A percentile compares a stretch with the other conserved stretches of the same genome.
phyloP scores from a whole-genome alignment of 2,888 invertebrate genomes.

The Dynastes maya region DNA sequence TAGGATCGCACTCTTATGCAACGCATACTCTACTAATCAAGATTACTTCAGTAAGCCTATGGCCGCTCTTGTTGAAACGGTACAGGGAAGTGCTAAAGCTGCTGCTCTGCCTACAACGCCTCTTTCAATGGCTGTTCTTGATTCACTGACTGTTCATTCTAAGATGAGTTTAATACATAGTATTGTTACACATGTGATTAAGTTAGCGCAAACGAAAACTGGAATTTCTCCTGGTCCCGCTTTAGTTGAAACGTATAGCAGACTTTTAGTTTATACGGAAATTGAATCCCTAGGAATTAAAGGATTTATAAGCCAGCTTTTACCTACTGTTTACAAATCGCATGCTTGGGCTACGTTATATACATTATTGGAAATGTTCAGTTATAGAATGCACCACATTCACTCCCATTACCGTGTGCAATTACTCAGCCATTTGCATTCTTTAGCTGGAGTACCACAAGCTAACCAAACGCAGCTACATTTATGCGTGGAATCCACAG shows the following conservation, averaged over 20 bases:
- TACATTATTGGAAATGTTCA: slow-evolving; percentile 96
- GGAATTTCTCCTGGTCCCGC: slow-evolving; percentile 91
- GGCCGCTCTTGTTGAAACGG: slow-evolving; percentile 91
- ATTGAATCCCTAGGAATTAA: slow-evolving; percentile 97
- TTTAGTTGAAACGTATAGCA: slow-evolving; percentile 94
- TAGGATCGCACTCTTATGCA: slow-evolving; percentile 92
- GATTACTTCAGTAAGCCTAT: slow-evolving; percentile 94
- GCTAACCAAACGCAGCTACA: slow-evolving; percentile 96
- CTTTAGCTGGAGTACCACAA: slow-evolving; percentile 91
- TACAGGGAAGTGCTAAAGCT: slow-evolving; percentile 72
- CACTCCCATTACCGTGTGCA: slow-evolving; percentile 98
- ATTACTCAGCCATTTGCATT: slow-evolving; percentile 91
- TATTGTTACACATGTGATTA: slow-evolving; percentile 91
- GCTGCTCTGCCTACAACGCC: slow-evolving; percentile 78
- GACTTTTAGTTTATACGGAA: slow-evolving; percentile 94
- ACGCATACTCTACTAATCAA: slow-evolving; percentile 95
- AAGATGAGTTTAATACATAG: slow-evolving; percentile 86
- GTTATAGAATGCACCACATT: slow-evolving; percentile 95
- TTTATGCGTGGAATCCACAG: slow-evolving; percentile 77
- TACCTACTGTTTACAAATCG: slow-evolving; percentile 93
- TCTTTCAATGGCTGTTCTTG: slow-evolving; percentile 92
- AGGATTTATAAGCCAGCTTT: slow-evolving; percentile 93
- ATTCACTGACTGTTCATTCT: slow-evolving; percentile 95
- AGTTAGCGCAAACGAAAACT: slow-evolving; percentile 89
- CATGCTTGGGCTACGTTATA: slow-evolving; percentile 98